These are phyloP conservation scores for Polyodon spathula DNA, from an alignment of 2,113 vertebrate species.

Conservation along the genomic window DNA sequence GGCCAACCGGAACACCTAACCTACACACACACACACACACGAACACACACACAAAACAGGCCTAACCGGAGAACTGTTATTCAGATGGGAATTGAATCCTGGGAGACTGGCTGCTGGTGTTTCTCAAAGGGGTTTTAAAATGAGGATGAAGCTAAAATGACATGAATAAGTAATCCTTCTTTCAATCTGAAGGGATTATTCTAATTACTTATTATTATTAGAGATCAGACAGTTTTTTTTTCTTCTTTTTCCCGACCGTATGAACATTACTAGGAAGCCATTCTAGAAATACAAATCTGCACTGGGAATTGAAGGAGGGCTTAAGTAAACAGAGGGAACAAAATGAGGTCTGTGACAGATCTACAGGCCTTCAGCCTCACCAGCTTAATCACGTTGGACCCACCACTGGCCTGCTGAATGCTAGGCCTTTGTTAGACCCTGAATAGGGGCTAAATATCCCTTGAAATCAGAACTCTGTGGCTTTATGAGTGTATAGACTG, in stretches of 20 bases:
- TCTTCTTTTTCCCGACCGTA: slow-evolving; percentile 28
- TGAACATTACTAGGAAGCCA: slow-evolving; percentile 42
- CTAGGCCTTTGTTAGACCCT: slow-evolving; percentile 58
- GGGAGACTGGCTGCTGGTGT: no score
- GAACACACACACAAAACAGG: no score
- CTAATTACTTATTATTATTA: slow-evolving; percentile 56
- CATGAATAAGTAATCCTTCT: slow-evolving; percentile 44
- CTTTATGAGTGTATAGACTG: slow-evolving; percentile 48
- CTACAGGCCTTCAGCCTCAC: slow-evolving; percentile 37
- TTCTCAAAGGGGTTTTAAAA: slow-evolving; percentile 29
- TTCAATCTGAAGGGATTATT: slow-evolving; percentile 49
- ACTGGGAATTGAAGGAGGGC: slow-evolving; percentile 54
- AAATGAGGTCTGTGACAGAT: slow-evolving; percentile 61
- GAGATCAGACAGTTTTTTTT: slow-evolving; percentile 39
- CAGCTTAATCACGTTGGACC: slow-evolving; percentile 59
- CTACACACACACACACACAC: no score
- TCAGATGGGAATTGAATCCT: no score
- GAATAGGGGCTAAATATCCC: slow-evolving; percentile 70
- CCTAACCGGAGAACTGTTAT: no score
- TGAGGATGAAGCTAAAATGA: slow-evolving; percentile 38
- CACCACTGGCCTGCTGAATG: slow-evolving; percentile 44
- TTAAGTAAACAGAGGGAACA: slow-evolving; percentile 74
- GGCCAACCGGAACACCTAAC: no score
- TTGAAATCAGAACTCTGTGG: slow-evolving; percentile 53
- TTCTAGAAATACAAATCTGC: slow-evolving; percentile 55